phyloP scores from a whole-genome alignment of 2,888 invertebrate species.

The Catocala fraxini region DNA sequence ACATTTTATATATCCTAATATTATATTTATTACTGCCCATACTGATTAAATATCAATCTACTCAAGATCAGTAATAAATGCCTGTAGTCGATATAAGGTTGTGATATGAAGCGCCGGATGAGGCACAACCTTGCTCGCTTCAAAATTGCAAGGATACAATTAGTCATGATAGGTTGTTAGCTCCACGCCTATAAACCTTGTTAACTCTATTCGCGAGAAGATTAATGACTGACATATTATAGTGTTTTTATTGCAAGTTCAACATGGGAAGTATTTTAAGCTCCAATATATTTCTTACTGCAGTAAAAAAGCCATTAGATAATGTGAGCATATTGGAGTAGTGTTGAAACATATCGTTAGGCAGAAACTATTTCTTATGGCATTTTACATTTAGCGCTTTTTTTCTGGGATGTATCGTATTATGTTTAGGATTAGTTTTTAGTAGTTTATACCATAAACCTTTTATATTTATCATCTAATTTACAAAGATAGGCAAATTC shows the following conservation, averaged over 20 bases:
- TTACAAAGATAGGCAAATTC: no score
- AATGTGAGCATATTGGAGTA: background rate
- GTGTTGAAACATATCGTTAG: no score
- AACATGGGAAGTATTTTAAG: slow-evolving; percentile 24
- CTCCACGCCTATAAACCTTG: slow-evolving; percentile 43
- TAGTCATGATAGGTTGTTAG: slow-evolving; percentile 41
- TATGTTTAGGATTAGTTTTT: no score
- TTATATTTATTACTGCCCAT: no score
- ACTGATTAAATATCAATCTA: no score
- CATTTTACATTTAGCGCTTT: no score
- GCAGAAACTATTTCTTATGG: no score
- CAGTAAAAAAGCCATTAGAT: slow-evolving; percentile 1
- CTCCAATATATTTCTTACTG: background rate
- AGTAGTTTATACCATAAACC: no score
- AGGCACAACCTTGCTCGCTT: slow-evolving; percentile 25
- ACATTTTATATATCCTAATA: no score
- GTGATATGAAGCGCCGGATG: slow-evolving; percentile 21
- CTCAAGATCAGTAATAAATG: background rate
- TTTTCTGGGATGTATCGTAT: background rate
- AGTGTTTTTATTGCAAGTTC: slow-evolving; percentile 30
- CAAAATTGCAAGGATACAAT: slow-evolving; percentile 42
- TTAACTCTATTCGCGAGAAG: slow-evolving; percentile 41
- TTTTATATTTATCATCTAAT: no score
- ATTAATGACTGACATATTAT: slow-evolving; percentile 33
- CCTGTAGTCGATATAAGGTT: background rate